These are phyloP conservation scores for Phania funesta DNA, from an alignment of 2,888 invertebrate species.

Conservation along the genomic window DNA sequence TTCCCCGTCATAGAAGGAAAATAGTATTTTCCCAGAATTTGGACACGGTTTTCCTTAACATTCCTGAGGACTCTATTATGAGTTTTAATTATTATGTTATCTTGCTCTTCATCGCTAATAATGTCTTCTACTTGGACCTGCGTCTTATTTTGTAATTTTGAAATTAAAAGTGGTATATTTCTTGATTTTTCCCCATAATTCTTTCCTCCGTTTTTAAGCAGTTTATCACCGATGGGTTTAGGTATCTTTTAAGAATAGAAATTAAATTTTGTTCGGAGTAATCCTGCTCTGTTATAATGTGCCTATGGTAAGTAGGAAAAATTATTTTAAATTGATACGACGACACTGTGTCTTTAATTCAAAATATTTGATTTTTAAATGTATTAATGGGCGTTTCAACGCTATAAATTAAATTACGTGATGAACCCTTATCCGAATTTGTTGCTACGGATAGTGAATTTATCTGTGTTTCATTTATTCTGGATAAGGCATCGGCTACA, in stretches of 20 bases:
- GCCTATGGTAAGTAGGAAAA: too few relatives aligned
- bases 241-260: not conserved
- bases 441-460: not conserved
- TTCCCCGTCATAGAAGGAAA: not conserved
- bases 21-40: not conserved
- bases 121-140: not conserved
- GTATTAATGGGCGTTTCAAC: not conserved
- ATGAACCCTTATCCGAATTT: not conserved
- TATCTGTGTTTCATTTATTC: not conserved
- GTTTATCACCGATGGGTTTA: not conserved
- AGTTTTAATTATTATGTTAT: not conserved
- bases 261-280: too few relatives aligned
- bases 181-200: not conserved
- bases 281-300: too few relatives aligned
- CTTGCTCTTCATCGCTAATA: not conserved
- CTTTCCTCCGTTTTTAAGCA: not conserved
- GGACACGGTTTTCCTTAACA: not conserved
- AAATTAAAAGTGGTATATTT: not conserved
- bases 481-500: conserved; percentile 31
- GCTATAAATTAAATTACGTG: not conserved
- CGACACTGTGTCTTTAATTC: too few relatives aligned
- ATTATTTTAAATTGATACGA: too few relatives aligned
- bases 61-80: not conserved
- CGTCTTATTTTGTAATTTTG: not conserved
- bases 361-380: too few relatives aligned